phyloP scores from a whole-genome alignment of 2,113 vertebrate species.

The Melanostigma gelatinosum region DNA sequence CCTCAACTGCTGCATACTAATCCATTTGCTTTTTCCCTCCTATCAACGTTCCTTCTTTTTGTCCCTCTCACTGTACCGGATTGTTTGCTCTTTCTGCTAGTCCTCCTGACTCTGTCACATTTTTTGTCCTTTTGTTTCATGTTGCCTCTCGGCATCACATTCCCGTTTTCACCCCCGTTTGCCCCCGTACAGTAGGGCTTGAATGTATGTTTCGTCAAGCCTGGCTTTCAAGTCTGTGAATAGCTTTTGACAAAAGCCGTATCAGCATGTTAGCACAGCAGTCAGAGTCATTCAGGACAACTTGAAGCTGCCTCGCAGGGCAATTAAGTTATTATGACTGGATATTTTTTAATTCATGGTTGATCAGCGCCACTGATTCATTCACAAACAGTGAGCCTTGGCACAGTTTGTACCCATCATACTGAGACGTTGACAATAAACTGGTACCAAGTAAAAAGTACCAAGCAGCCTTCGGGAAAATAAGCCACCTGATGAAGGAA shows the following conservation, averaged over 20 bases:
- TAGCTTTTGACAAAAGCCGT: constrained; percentile 22
- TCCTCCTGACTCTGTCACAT: background rate
- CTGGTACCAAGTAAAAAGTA: background rate
- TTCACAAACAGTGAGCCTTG: background rate
- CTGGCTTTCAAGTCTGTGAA: constrained; percentile 18
- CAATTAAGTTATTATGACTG: background rate
- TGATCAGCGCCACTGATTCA: constrained; percentile 8
- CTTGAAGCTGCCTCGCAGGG: background rate
- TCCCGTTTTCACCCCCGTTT: background rate
- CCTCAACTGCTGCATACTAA: constrained; percentile 45
- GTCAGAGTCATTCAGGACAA: constrained; percentile 24
- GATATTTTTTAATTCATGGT: constrained; percentile 3
- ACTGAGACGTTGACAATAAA: background rate
- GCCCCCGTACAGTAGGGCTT: background rate
- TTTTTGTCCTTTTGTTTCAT: background rate
- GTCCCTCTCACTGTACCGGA: background rate
- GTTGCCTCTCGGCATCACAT: background rate
- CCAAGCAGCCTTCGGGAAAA: background rate
- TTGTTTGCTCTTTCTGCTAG: background rate
- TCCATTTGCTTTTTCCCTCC: constrained; percentile 6
- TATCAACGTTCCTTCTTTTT: background rate
- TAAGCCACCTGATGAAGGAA: background rate
- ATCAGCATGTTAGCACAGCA: background rate
- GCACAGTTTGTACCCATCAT: background rate
- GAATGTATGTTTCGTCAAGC: constrained; percentile 26